Conservation (phyloP, 92 coral and sea anemone species). For the Epizoanthus rinbou region DNA sequence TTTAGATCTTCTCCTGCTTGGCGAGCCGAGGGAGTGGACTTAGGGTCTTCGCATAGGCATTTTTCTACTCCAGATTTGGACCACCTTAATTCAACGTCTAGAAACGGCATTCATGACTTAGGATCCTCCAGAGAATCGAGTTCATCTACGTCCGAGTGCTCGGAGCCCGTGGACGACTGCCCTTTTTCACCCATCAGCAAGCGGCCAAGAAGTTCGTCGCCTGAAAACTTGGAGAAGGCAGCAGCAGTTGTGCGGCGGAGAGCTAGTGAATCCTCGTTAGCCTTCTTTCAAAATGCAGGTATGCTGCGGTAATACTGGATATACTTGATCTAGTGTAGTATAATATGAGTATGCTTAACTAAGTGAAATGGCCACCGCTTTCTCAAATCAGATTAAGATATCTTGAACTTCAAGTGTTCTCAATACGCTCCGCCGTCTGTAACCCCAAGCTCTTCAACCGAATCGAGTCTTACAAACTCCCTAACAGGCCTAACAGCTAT, state of each 20-base stretch:
- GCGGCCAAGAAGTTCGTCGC: constrained; percentile 85
- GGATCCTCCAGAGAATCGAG: constrained; percentile 66
- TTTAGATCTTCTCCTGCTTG: constrained; percentile 63
- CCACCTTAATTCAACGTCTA: constrained; percentile 47
- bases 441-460: no score
- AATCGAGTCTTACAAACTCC: no score
- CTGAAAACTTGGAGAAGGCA: constrained; percentile 55
- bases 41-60: constrained; percentile 63
- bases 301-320: background rate
- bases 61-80: constrained; percentile 72
- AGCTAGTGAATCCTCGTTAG: constrained; percentile 46
- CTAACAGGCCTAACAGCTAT: no score
- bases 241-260: constrained; percentile 34
- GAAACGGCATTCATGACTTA: constrained; percentile 61
- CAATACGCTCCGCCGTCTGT: no score
- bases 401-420: no score
- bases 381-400: no score
- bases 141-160: constrained; percentile 84
- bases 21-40: constrained; percentile 69
- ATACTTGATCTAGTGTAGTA: background rate
- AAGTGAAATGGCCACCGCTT: no score
- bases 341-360: no score
- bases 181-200: constrained; percentile 75
- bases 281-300: constrained; percentile 50
- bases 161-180: constrained; percentile 76